Base-by-base conservation (phyloP, 1,140 invertebrate species). In the Trichomalopsis sarcophagae region DNA sequence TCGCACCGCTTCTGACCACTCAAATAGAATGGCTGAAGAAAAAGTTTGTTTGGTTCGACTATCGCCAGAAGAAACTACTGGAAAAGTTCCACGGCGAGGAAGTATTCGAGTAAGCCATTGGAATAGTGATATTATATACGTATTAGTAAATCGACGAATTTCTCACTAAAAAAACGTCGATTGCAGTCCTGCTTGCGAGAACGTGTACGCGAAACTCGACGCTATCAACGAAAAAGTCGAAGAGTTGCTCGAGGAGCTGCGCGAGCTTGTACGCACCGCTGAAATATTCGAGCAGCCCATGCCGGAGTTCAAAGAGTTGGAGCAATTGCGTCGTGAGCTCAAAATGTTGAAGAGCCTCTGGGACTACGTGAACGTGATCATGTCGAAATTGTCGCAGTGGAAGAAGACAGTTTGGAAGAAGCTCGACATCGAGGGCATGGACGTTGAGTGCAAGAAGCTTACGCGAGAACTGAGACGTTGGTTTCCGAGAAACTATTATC, bases 401-500 rank as follows among this genome's bases (percentile, higher is more conserved):
- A 98, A 98, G 91, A 97, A 95, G 40, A 99, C 98, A 0, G 95
- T 95, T 0, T 99, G 98, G 98, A 97, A 97, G 89, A 97, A 97
- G 89, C 97, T 99, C 81, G 97, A 99, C 89, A 97, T 98, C 0
- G 98, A 99, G 90, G 95, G 95, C 73, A 98, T 99, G 97, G 98
- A 99, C 90, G 96, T 97, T 89, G 97, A 99, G 89, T 98, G 97
- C 91, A 99, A 99, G 91, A 96, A 97, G 87, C 97, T 98, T 90
- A 96, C 96, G 1, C 97, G 97, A 88, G 97, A 98, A 89, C 90
- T 98, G 33, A 94, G 96, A 92, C 89, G 94, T 95, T 89, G 87
- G 89, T 89, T 40, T 85, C 17, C 11, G 11, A 14, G 17, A 27
- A 69, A 30, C 66, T 71, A 14, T 33, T 27, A 69, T 30, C 0